Evolutionary conservation across 1,140 invertebrate species (phyloP).

Genomic region (Diorhabda sublineata): DNA sequence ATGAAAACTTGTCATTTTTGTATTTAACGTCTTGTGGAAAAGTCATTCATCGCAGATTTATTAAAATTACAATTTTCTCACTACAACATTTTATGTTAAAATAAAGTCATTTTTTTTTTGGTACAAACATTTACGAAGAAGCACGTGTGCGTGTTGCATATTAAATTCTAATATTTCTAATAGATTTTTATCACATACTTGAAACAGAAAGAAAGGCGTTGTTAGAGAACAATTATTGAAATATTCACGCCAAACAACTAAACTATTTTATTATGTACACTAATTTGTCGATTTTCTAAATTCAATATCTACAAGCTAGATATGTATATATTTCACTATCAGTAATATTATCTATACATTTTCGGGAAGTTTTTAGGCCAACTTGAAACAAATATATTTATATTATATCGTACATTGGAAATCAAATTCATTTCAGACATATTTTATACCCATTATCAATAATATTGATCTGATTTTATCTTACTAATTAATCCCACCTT

Average conservation of each 20-base stretch:
- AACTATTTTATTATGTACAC: slow-evolving; percentile 23
- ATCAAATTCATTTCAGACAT: no score
- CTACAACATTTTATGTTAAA: no score
- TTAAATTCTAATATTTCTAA: slow-evolving; percentile 3
- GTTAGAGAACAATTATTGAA: slow-evolving; percentile 19
- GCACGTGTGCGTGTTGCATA: slow-evolving; percentile 1
- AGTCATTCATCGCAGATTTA: no score
- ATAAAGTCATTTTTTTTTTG: not conserved
- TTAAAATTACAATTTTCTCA: no score
- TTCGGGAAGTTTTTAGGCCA: slow-evolving; percentile 37
- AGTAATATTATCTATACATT: slow-evolving; percentile 27
- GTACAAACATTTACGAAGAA: not conserved
- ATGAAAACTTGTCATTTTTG: no score
- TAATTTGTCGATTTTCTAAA: slow-evolving; percentile 1
- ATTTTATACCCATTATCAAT: no score
- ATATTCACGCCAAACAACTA: no score
- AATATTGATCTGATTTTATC: no score
- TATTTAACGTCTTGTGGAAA: no score
- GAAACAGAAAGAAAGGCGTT: slow-evolving; percentile 44
- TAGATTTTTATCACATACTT: slow-evolving; percentile 39
- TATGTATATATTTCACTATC: slow-evolving; percentile 42
- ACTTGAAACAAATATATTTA: not conserved
- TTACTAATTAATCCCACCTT: no score
- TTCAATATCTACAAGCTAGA: slow-evolving; percentile 39
- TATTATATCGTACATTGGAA: not conserved